Percentiles rank a stretch among this genome's conserved stretches.
These are phyloP conservation scores for Phyllostomus hastatus DNA, from an alignment of 2,113 vertebrate species.

Conservation along the genomic window DNA sequence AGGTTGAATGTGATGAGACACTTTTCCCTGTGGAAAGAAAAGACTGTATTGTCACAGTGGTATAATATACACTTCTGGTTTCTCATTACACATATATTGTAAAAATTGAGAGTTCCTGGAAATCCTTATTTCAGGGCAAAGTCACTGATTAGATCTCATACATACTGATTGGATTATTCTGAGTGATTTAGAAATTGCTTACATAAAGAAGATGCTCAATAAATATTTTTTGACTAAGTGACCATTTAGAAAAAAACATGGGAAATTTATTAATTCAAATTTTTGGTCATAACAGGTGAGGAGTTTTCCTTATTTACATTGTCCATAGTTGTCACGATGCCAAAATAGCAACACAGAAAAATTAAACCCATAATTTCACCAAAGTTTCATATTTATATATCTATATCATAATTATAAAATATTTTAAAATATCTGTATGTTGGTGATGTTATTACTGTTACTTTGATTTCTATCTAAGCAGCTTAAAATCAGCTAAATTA, in stretches of 20 bases:
- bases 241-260: neutral
- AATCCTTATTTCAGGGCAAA: neutral
- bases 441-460: slow-evolving; percentile 12
- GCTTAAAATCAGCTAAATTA: neutral
- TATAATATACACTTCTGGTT: neutral
- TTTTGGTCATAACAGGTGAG: neutral
- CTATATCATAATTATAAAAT: neutral
- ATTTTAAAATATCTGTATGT: neutral
- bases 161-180: neutral
- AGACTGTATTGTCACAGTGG: neutral
- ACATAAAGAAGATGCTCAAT: slow-evolving; percentile 12
- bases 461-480: neutral
- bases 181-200: neutral
- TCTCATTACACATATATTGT: neutral
- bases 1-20: neutral
- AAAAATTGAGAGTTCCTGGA: neutral
- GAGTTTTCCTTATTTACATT: neutral
- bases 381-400: neutral
- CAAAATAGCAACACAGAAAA: neutral
- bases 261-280: slow-evolving; percentile 27
- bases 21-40: neutral
- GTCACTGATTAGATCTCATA: neutral
- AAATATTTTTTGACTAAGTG: neutral
- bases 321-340: neutral
- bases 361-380: neutral